Evolutionary conservation across 1,140 invertebrate genomes (phyloP), one percentile per base, ranked within the genome.

Genomic region (Mylabris phalerata): DNA sequence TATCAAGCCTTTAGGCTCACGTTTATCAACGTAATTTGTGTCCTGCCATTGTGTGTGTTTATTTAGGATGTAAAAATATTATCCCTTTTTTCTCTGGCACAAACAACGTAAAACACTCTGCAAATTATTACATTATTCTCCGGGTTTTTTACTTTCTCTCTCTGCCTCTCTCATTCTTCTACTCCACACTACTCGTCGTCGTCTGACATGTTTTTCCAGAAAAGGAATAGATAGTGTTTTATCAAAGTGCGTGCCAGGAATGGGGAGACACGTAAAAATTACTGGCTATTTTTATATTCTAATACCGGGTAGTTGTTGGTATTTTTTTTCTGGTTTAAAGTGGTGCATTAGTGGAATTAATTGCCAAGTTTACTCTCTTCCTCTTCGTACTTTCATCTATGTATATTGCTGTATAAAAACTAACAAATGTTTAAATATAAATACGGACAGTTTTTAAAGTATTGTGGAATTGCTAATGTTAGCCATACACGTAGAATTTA

Each of bases 281-380:
- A 52, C 57, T 51, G 39, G 44, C 49, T 51, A 59, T 59, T 59
- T 59, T 59, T 59, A 59, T 49, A 51, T 59, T 52, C 50, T 59
- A 59, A 59, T 59, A 49, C 51, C 41, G 48, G 32, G 57, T 47
- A 40, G 55, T 38, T 47, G 57, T 50, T 32, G 25, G 50, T 32
- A 19, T 19, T 19, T 19, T 19, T 19, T 19, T 32, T 5, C 32
- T 32, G 32, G 47, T 47, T 51, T 59, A 59, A 59, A 59, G 49
- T 59, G 57, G 44, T 51, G 57, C 50, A 59, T 59, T 59, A 59
- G 57, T 42, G 48, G 47, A 59, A 59, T 59, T 59, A 59, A 59
- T 59, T 59, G 57, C 48, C 25, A 25, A 41, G 26, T 47, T 42
- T 45, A 26, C 32, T 7, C 32, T 1, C 32, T 52, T 49, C 40